These are phyloP conservation scores for Apotomis betuletana DNA, from an alignment of 2,888 invertebrate genomes.

Conservation along the genomic window DNA sequence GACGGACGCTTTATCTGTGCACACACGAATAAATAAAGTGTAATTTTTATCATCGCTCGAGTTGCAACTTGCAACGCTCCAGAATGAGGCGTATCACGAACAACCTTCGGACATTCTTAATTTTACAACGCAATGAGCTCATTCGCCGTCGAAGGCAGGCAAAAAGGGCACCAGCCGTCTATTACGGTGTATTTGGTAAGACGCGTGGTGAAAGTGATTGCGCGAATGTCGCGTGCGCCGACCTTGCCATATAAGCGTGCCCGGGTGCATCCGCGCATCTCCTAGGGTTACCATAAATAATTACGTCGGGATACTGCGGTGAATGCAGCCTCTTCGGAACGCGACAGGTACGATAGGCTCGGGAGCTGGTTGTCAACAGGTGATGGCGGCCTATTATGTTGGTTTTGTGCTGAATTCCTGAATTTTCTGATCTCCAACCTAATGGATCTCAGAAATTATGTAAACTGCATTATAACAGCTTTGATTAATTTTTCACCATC, in stretches of 20 bases:
- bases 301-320: constrained; percentile 1
- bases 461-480: no score
- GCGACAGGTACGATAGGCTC: no score
- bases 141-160: constrained; percentile 16
- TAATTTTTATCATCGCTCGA: constrained; percentile 1
- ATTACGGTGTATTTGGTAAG: constrained; percentile 68
- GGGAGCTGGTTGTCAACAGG: no score
- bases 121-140: constrained; percentile 22
- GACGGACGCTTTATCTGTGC: background rate
- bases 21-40: background rate
- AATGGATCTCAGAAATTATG: no score
- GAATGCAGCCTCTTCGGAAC: no score
- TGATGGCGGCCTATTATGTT: no score
- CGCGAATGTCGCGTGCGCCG: constrained; percentile 78
- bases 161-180: constrained; percentile 40
- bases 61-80: background rate
- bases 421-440: no score
- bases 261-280: constrained; percentile 45
- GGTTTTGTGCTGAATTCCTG: no score
- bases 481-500: no score
- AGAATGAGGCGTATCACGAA: constrained; percentile 6
- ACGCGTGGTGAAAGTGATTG: constrained; percentile 80
- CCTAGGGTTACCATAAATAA: constrained; percentile 40
- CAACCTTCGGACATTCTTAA: constrained; percentile 21
- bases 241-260: constrained; percentile 76